Evolutionary conservation across 2,113 vertebrate species (phyloP), one percentile per base, ranked within the genome.

Genomic region (Cyphomyrus discorhynchus): DNA sequence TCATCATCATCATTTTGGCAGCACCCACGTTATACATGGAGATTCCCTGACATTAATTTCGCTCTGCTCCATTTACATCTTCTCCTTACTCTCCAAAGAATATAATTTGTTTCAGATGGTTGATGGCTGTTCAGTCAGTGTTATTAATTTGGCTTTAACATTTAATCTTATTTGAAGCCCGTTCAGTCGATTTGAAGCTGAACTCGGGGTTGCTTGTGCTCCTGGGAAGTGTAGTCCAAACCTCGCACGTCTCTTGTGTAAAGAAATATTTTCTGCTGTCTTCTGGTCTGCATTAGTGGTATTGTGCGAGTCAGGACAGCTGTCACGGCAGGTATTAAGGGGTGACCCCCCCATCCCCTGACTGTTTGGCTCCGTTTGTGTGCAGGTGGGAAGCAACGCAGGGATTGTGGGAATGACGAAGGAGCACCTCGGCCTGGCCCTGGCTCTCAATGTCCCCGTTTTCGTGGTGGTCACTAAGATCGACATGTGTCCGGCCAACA

Each of bases 401-500:
- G 98, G 98, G 84, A 99, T 99, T 66, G 97, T 99, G 89, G 98
- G 98, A 13, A 99, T 99, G 98, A 99, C 98, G 87, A 99, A 99
- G 94, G 98, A 99, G 93, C 98, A 99, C 87, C 95, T 99, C 90
- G 98, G 98, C 89, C 95, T 99, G 93, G 98, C 98, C 0, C 92
- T 99, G 93, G 98, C 98, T 7, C 97, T 99, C 46, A 99, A 97
- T 0, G 98, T 99, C 83, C 98, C 98, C 0, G 98, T 99, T 91
- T 99, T 99, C 90, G 98, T 99, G 47, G 98, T 99, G 90, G 98
- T 99, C 91, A 99, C 98, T 87, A 99, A 99, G 95, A 99, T 99
- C 21, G 98, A 99, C 93, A 99, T 99, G 98, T 99, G 98, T 93
- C 98, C 98, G 1, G 97, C 97, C 91, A 99, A 99, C 92, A 97